Evolutionary conservation across 2,888 invertebrate genomes (phyloP), one percentile per base, ranked within the genome.

Genomic region (Aspidiotus rigidus): DNA sequence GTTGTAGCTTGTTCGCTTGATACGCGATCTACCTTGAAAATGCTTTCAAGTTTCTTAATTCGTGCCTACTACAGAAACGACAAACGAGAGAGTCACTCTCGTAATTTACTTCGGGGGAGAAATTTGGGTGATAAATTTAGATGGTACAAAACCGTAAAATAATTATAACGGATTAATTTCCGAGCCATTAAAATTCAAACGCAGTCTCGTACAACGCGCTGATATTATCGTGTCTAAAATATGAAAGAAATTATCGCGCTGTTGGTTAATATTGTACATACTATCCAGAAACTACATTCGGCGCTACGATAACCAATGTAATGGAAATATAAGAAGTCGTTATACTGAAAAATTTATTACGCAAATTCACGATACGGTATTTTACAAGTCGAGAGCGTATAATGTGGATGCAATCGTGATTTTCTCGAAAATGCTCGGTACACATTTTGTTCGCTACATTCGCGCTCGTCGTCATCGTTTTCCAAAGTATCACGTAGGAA

Each of bases 191-290:
- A 59, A 28, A 59, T 28, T 59, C 11, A 59, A 39, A 59, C 59
- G 59, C 28, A 28, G 28, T 59, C 49, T 49, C n/a, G 49, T 49
- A 49, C 10, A 49, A 49, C 49, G 49, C 11, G 59, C 39, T 59
- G 64, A 64, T 41, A 7, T 57, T 64, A 42, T 56, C 66, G 16
- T 40, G 11, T 10, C 42, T 41, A 10, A 7, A 55, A 55, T 15
- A 42, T 64, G 57, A 64, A 64, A 57, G 57, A 64, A 64, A 57
- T 44, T 57, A 42, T 57, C 64, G 64, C 44, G 56, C 39, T 16
- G 56, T 57, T 64, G 42, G 56, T 11, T 64, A 56, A 56, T 56
- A 15, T n/a, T n/a, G 56, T 15, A 16, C 28, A 28, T 28, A 28
- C 28, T 28, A 28, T 28, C 28, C 28, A 28, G 28, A 28, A 28